phyloP scores from a whole-genome alignment of 2,113 vertebrate species.

The Aspidoscelis tigris region DNA sequence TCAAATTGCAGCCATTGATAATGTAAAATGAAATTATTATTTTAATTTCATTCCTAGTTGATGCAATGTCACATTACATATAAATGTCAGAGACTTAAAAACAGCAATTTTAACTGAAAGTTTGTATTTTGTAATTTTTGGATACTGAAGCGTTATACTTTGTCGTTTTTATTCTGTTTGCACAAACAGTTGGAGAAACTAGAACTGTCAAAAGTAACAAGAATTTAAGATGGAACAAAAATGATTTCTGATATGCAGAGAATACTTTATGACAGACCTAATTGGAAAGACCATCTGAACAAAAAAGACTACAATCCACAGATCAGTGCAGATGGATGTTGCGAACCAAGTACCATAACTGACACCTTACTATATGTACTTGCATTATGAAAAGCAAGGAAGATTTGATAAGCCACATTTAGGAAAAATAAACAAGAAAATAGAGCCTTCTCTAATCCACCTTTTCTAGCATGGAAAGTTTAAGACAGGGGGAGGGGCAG shows the following conservation, averaged over 20 bases:
- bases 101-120: not conserved
- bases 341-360: not conserved
- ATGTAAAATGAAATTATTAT: not conserved
- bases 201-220: not conserved
- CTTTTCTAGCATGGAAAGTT: too few relatives aligned
- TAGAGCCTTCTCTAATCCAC: too few relatives aligned
- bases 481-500: too few relatives aligned
- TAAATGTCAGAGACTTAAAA: slow-evolving; percentile 1
- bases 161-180: not conserved
- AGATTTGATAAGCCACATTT: too few relatives aligned
- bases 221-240: slow-evolving; percentile 34
- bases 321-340: not conserved
- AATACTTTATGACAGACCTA: slow-evolving; percentile 7
- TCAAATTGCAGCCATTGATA: slow-evolving; percentile 55
- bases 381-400: too few relatives aligned
- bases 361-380: too few relatives aligned
- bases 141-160: not conserved
- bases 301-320: not conserved
- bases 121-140: not conserved
- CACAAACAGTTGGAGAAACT: slow-evolving; percentile 10
- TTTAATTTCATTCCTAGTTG: too few relatives aligned
- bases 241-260: not conserved
- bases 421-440: too few relatives aligned
- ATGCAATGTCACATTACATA: not conserved
- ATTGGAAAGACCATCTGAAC: not conserved